Base-by-base conservation (phyloP, 2,113 vertebrate species). In the Eulemur macaco region DNA sequence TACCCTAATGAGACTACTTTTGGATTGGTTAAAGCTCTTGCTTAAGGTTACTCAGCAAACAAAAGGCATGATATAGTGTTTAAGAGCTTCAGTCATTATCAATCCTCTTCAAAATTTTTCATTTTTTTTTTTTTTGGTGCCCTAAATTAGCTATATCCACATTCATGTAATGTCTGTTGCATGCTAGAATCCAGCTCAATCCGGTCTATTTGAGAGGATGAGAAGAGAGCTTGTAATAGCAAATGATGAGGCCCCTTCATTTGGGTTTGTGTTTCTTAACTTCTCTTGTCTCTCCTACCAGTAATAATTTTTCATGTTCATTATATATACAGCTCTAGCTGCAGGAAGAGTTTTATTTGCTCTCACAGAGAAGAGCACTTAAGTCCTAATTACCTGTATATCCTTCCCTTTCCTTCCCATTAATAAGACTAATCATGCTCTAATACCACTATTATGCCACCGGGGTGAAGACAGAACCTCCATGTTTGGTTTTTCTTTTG, bases 371-470 rank as follows among this genome's bases (percentile, higher is more conserved):
- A 97, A 97, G 91, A 97, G 93, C 80, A 93, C 96, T 96, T 89
- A 91, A 97, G 93, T 93, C 92, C 92, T 97, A 96, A 96, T 97
- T 98, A 97, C 86, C 91, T 85, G n/a, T 96, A 89, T 97, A 97
- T 93, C 86, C 94, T 97, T 93, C 86, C 80, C 91, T 94, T 97
- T 91, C 93, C 76, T 95, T 95, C 74, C 86, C 95, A 97, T 94
- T 97, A 96, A 93, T 96, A 97, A 93, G 92, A 91, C 86, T 97
- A 91, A 95, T 97, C 91, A 92, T 81, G 37, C 64, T 95, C 78
- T 94, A 97, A 96, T 94, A 80, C 69, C 91, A 56, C 73, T 83
- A 17, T 93, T 80, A 82, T 68, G 81, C 83, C 83, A 94, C 89
- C 73, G 58, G 83, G 78, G 73, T 66, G 64, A 95, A 94, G 96